Evolutionary conservation across 1,140 invertebrate genomes (phyloP), one percentile per base, ranked within the genome.

Genomic region (Drosophila sulfurigaster): DNA sequence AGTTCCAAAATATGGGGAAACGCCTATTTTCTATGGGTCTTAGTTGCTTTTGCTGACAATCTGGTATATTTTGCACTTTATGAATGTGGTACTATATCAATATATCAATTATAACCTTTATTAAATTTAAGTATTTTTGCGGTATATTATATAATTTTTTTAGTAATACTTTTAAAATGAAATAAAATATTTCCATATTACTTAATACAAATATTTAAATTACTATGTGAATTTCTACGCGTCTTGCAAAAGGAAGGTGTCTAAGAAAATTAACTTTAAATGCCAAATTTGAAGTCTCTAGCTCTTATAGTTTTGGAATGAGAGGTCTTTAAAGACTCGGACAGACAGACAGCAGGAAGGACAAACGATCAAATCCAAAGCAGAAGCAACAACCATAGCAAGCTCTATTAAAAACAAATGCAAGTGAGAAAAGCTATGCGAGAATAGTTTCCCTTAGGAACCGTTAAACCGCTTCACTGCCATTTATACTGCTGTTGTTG

Each of bases 401-500:
- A 32, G 5, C 30, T 32, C 30, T 32, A 32, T 32, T 16, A 48
- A 48, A 28, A 48, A 48, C 13, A 2, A 6, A 41, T 41, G 38
- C 38, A 41, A 52, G 51, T 30, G 28, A n/a, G 49, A 2, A 51
- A 20, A 30, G 48, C 15, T 48, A 15, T 48, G 15, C 5, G 2
- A 13, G 45, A 16, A 8, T 16, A 11, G 49, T 52, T 30, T 45
- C 46, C 30, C 15, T 11, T 38, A 49, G 59, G 59, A 48, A 11
- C 28, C 35, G 15, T 38, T 38, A 51, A 35, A 25, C 4, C 1
- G 20, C 38, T 7, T 16, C n/a, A 25, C 32, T 41, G 35, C 13
- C 15, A 57, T 57, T 57, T 57, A 5, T 57, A 57, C 6, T 41
- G 13, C 38, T 46, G 25, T 10, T 45, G 41, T 62, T 69, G 57